These are phyloP conservation scores for Drosophila colorata DNA, from an alignment of 2,888 invertebrate genomes.

Conservation along the genomic window DNA sequence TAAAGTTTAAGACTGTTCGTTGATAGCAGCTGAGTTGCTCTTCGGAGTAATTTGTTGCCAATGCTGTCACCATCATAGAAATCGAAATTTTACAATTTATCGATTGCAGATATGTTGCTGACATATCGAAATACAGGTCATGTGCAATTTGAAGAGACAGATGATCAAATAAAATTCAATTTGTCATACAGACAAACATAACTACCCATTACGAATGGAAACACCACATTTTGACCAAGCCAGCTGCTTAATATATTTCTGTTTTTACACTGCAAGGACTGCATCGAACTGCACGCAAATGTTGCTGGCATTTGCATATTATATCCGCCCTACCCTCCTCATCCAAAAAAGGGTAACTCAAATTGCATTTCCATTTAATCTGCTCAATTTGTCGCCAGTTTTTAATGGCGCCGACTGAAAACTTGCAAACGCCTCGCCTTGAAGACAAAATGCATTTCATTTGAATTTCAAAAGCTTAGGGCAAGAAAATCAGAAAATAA, in stretches of 20 bases:
- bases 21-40: too few relatives aligned
- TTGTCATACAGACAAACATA: not conserved
- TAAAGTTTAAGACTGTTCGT: not conserved
- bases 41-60: too few relatives aligned
- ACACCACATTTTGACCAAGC: not conserved
- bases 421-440: slow-evolving; percentile 40
- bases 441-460: slow-evolving; percentile 49
- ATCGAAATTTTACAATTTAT: not conserved
- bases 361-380: slow-evolving; percentile 57
- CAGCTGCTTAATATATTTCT: not conserved
- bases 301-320: slow-evolving; percentile 24
- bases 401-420: slow-evolving; percentile 55
- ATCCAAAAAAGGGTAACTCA: slow-evolving; percentile 5
- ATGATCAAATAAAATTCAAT: not conserved
- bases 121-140: too few relatives aligned
- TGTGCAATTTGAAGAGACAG: too few relatives aligned
- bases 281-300: slow-evolving; percentile 19
- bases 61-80: too few relatives aligned
- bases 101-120: not conserved
- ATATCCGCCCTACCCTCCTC: not conserved
- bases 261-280: not conserved
- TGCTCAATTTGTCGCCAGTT: slow-evolving; percentile 55
- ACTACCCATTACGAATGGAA: not conserved
- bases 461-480: slow-evolving; percentile 47
- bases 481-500: slow-evolving; percentile 25